Percentiles rank a stretch among this genome's conserved stretches.
Evolutionary conservation across 2,888 invertebrate species (phyloP).

Genomic region (Plagiodera versicolora): DNA sequence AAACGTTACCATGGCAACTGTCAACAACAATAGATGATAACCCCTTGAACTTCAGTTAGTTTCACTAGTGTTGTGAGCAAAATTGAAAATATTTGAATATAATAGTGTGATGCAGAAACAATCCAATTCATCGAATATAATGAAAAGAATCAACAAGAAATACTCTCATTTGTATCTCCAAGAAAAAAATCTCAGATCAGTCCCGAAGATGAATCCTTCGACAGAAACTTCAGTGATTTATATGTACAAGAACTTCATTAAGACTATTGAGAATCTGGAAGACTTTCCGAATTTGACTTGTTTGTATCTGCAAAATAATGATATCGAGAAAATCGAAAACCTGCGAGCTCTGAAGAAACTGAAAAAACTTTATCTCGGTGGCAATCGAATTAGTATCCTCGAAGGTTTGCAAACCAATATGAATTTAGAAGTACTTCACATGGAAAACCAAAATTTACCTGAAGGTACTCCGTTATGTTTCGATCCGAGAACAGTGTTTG

Average conservation of each 20-base stretch:
- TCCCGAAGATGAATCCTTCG: conserved; percentile 20
- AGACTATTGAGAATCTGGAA: conserved; percentile 60
- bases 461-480: conserved; percentile 65
- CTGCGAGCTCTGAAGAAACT: conserved; percentile 67
- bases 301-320: conserved; percentile 81
- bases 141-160: not conserved
- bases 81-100: not conserved
- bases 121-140: not conserved
- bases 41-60: not conserved
- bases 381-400: conserved; percentile 68
- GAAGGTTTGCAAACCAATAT: conserved; percentile 67
- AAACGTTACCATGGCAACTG: too few relatives aligned
- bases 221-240: conserved; percentile 64
- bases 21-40: too few relatives aligned
- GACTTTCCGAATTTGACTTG: conserved; percentile 60
- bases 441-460: conserved; percentile 66
- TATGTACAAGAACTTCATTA: conserved; percentile 66
- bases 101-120: not conserved
- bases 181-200: not conserved
- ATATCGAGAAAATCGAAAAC: conserved; percentile 73
- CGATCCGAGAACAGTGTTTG: conserved; percentile 64
- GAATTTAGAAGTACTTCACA: conserved; percentile 66
- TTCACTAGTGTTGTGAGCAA: not conserved
- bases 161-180: conserved; percentile 9
- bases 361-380: conserved; percentile 75